Conservation (phyloP, 2,888 invertebrate species). For the Helicoverpa assulta region DNA sequence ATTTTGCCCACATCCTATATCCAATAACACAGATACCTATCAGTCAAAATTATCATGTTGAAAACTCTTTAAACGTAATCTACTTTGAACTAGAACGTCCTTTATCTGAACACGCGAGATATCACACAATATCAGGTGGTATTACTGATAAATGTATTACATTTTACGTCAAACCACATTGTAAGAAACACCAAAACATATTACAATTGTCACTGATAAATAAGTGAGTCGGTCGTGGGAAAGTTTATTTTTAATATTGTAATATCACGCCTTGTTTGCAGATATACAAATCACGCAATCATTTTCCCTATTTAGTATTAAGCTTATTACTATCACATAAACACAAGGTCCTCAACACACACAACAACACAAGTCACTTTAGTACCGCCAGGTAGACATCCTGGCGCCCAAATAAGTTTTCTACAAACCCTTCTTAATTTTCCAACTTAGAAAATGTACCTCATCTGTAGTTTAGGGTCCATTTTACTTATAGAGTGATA, state of each 20-base stretch:
- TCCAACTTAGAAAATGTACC: no score
- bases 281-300: no score
- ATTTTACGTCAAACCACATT: constrained; percentile 32
- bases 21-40: constrained; percentile 10
- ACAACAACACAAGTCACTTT: no score
- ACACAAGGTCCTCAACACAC: no score
- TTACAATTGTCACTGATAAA: constrained; percentile 29
- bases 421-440: no score
- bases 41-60: constrained; percentile 26
- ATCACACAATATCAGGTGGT: constrained; percentile 35
- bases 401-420: no score
- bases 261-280: background rate
- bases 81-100: constrained; percentile 42
- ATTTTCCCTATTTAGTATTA: no score
- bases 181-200: constrained; percentile 10
- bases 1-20: constrained; percentile 29
- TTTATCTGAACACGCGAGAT: constrained; percentile 25
- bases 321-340: no score
- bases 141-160: constrained; percentile 34
- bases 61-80: constrained; percentile 21
- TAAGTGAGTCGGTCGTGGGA: constrained; percentile 41
- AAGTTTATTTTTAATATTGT: constrained; percentile 8
- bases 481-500: no score
- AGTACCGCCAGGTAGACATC: no score
- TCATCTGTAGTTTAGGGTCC: no score